Evolutionary conservation across 2,113 vertebrate species (phyloP), one percentile per base, ranked within the genome.

Genomic region (Oriolus oriolus): DNA sequence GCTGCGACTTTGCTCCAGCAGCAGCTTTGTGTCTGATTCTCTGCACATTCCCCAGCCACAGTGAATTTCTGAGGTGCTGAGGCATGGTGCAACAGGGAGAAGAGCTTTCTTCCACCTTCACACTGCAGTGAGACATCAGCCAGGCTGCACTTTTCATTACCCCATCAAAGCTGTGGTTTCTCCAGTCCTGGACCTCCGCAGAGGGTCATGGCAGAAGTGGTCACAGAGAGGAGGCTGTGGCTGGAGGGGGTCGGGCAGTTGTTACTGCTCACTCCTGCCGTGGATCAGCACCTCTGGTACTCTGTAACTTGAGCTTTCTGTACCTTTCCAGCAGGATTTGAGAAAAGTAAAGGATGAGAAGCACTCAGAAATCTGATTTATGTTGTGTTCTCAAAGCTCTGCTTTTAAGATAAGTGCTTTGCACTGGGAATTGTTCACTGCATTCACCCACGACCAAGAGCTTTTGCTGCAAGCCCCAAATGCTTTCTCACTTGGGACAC

Each of bases 321-420:
- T 52, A 37, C 33, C 53, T n/a, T 26, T 91, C 49, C 70, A 64
- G 77, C 27, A 79, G 80, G 52, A 56, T 63, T 52, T 60, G 69
- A 84, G 89, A 19, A 49, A 81, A 89, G 56, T 10, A 68, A 87
- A 57, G 69, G 56, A 37, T 60, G 75, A 84, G 86, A 69, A 61
- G 52, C 7, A 6, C 65, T 90, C 74, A 71, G 87, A 84, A 60
- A 87, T 44, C 56, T 75, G 73, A 81, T 87, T 89, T 75, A 78
- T n/a, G 80, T 15, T 6, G 0, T 49, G 31, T 28, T 19, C 39
- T 74, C 60, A 66, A 61, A 63, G 47, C 73, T 75, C 68, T 54
- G 68, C 68, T 90, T 88, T 92, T 65, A 54, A 80, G 88, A 3
- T 15, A 33, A 69, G 80, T 75, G 33, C 74, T 88, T 82, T 89